Percentiles rank a stretch among this genome's conserved stretches.
Conservation (phyloP, 2,888 invertebrate species). For the Synanthedon formicaeformis region DNA sequence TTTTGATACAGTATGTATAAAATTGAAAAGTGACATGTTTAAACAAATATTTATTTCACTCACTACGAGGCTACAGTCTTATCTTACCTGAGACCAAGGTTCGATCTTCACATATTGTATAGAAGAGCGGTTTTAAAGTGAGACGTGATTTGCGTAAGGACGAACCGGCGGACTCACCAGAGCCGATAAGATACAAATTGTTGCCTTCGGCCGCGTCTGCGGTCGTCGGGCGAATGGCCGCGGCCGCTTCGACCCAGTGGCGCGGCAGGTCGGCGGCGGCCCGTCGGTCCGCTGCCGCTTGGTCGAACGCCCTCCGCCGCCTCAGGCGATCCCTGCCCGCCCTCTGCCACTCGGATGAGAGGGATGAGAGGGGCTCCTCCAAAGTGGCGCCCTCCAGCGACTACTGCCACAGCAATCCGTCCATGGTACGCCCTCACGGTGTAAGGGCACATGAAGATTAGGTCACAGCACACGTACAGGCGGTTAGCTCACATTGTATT, state of each 20-base stretch:
- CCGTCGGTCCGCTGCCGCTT: conserved; percentile 13
- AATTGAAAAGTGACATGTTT: too few relatives aligned
- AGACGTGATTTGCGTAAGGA: conserved; percentile 22
- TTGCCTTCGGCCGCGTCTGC: conserved; percentile 41
- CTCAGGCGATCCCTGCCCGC: conserved; percentile 13
- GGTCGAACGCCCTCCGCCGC: conserved; percentile 25
- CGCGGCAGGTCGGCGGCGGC: conserved; percentile 13
- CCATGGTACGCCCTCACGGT: conserved; percentile 47
- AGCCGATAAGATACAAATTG: conserved; percentile 38
- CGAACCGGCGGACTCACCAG: conserved; percentile 37
- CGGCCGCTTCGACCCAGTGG: conserved; percentile 18
- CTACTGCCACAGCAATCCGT: conserved; percentile 41
- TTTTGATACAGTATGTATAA: too few relatives aligned
- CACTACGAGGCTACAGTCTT: too few relatives aligned
- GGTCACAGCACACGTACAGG: conserved; percentile 1
- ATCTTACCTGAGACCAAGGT: too few relatives aligned
- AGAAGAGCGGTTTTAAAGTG: too few relatives aligned
- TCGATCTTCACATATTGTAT: too few relatives aligned
- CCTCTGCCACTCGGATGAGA: conserved; percentile 34
- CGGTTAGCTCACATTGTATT: conserved; percentile 9
- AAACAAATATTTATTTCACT: too few relatives aligned
- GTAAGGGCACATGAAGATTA: conserved; percentile 6
- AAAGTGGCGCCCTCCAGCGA: conserved; percentile 48
- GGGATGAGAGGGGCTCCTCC: conserved; percentile 25
- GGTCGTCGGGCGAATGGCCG: conserved; percentile 5